Conservation (phyloP, 1,140 invertebrate species). For the Pissodes strobi region DNA sequence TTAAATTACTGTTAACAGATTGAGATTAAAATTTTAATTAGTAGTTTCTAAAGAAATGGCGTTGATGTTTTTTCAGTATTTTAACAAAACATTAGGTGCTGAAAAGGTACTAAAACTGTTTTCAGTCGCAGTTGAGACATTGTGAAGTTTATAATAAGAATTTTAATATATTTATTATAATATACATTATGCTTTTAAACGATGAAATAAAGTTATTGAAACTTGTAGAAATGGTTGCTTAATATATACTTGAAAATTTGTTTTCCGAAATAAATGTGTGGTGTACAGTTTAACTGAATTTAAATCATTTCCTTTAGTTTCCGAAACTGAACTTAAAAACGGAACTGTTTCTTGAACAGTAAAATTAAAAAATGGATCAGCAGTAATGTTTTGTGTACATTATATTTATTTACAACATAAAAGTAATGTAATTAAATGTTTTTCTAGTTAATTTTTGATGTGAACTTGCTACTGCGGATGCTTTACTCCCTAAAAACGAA, state of each 20-base stretch:
- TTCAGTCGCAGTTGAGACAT: slow-evolving; percentile 38
- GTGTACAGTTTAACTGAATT: slow-evolving; percentile 29
- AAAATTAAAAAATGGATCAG: no score
- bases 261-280: slow-evolving; percentile 41
- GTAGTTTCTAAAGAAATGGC: neutral
- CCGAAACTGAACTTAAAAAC: no score
- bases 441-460: no score
- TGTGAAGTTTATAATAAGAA: slow-evolving; percentile 48
- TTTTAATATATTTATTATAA: slow-evolving; percentile 50
- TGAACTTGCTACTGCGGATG: no score
- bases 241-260: slow-evolving; percentile 35
- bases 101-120: slow-evolving; percentile 40
- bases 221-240: slow-evolving; percentile 41
- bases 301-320: no score
- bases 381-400: no score
- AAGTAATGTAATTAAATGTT: no score
- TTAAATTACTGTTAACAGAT: no score
- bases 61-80: slow-evolving; percentile 28
- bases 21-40: no score
- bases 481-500: no score
- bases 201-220: slow-evolving; percentile 37
- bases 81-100: slow-evolving; percentile 19
- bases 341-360: no score
- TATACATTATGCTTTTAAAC: slow-evolving; percentile 39
- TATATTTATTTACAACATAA: no score